A percentile compares a stretch with the other conserved stretches of the same genome.
Evolutionary conservation across 1,140 invertebrate species (phyloP).

Genomic region (Phocides pigmalion): DNA sequence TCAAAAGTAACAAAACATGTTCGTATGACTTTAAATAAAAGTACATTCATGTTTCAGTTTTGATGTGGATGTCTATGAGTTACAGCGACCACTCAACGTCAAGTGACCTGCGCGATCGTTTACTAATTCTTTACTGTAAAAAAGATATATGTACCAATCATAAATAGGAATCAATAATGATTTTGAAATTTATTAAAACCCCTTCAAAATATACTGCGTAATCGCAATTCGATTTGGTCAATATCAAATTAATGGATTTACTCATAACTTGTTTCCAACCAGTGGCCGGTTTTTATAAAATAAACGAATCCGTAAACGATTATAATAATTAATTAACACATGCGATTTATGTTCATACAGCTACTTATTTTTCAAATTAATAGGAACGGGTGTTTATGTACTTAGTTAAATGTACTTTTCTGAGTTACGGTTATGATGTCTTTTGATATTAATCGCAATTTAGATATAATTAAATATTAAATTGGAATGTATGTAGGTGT

Average conservation of each 20-base stretch:
- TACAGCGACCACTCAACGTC: too few relatives aligned
- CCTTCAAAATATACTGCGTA: slow-evolving; percentile 5
- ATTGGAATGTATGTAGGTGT: too few relatives aligned
- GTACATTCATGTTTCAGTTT: too few relatives aligned
- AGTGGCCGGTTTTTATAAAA: slow-evolving; percentile 46
- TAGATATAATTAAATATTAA: neutral
- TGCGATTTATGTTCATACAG: slow-evolving; percentile 52
- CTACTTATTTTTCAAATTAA: slow-evolving; percentile 7
- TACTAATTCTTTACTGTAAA: too few relatives aligned
- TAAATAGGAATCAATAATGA: too few relatives aligned
- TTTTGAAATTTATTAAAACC: neutral
- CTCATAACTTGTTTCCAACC: slow-evolving; percentile 51
- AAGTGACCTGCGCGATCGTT: too few relatives aligned
- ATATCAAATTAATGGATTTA: slow-evolving; percentile 58
- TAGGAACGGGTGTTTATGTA: slow-evolving; percentile 1
- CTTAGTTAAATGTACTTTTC: slow-evolving; percentile 26
- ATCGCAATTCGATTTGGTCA: slow-evolving; percentile 64
- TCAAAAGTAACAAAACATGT: too few relatives aligned
- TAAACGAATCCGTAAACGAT: slow-evolving; percentile 58
- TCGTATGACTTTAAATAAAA: too few relatives aligned
- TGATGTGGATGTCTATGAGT: too few relatives aligned
- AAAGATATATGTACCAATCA: too few relatives aligned
- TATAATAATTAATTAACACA: slow-evolving; percentile 65
- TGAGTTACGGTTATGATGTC: slow-evolving; percentile 57
- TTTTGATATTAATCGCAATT: slow-evolving; percentile 41